These are phyloP conservation scores for Punctoribates punctum DNA, from an alignment of 2,888 invertebrate species.

Conservation along the genomic window DNA sequence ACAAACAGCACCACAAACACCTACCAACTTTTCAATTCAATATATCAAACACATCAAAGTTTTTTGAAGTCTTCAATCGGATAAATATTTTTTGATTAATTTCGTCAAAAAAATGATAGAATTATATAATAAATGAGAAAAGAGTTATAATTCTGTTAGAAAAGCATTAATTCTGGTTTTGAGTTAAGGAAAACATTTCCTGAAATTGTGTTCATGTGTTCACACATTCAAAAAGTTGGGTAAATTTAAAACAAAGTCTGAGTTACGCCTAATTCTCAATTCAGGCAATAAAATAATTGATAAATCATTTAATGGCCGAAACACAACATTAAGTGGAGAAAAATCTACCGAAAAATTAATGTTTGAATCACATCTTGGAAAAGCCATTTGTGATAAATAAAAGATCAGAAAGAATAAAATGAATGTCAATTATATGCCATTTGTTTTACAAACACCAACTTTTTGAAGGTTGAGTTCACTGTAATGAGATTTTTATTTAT, in stretches of 20 bases:
- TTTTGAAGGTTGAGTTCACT: neutral
- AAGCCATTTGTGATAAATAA: neutral
- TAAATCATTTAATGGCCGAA: neutral
- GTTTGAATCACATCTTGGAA: neutral
- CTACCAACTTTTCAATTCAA: no score
- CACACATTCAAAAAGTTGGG: neutral
- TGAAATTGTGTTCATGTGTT: conserved; percentile 13
- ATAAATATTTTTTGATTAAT: no score
- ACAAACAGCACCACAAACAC: no score
- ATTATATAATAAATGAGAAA: no score
- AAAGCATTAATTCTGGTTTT: no score
- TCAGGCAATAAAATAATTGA: conserved; percentile 6
- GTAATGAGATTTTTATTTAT: neutral
- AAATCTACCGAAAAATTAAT: neutral
- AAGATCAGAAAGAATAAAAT: neutral
- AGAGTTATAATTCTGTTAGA: no score
- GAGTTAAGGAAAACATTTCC: neutral
- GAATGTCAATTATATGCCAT: conserved; percentile 11
- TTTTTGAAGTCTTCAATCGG: no score
- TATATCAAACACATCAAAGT: no score
- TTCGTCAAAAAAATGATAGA: no score
- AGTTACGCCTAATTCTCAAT: conserved; percentile 3
- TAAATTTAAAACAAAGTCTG: neutral
- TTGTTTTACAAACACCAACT: neutral
- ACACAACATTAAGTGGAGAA: neutral